Base-by-base conservation (phyloP, 2,797 vertebrate genomes). In the Rhynchonycteris naso region DNA sequence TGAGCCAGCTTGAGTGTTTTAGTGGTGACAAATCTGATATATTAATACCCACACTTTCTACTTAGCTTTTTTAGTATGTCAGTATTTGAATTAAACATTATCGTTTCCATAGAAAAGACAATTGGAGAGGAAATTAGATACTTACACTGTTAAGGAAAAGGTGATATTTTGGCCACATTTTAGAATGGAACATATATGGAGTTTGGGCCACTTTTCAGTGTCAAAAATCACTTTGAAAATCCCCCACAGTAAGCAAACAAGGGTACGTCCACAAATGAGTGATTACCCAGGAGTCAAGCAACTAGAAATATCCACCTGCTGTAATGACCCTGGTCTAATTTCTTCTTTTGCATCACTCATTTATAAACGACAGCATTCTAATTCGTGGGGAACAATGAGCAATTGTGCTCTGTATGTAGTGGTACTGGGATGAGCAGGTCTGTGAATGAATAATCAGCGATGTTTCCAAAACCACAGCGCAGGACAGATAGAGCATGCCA, bases 361-460 rank as follows among this genome's bases (percentile, higher is more conserved):
- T 94, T 85, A 96, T 96, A 97, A 96, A 92, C 91, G 90, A 52
- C 84, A 43, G 87, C 38, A 93, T 94, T 95, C 84, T 96, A 97
- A 96, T 97, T 94, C 95, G 92, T n/a, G 54, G 78, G 88, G 81
- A 94, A 86, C 80, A 94, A 96, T 80, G 74, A 94, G 65, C 88
- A 92, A 92, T 83, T 82, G 54, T 93, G 74, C 59, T 33, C 71
- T 12, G 78, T 11, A 54, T 35, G 61, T 38, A 54, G 88, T 50
- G 38, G 47, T 35, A 76, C 94, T 82, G 95, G 78, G 92, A 90
- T 75, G 92, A 88, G n/a, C 65, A 50, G 59, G 74, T 72, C 78
- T 96, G 66, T 95, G 92, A 92, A 94, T 95, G 94, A 96, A 90
- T 96, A 86, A 97, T 96, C 90, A 94, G 95, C 4, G 91, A 93